These are phyloP conservation scores for Palaemon carinicauda DNA, from an alignment of 1,140 invertebrate species.

Conservation along the genomic window DNA sequence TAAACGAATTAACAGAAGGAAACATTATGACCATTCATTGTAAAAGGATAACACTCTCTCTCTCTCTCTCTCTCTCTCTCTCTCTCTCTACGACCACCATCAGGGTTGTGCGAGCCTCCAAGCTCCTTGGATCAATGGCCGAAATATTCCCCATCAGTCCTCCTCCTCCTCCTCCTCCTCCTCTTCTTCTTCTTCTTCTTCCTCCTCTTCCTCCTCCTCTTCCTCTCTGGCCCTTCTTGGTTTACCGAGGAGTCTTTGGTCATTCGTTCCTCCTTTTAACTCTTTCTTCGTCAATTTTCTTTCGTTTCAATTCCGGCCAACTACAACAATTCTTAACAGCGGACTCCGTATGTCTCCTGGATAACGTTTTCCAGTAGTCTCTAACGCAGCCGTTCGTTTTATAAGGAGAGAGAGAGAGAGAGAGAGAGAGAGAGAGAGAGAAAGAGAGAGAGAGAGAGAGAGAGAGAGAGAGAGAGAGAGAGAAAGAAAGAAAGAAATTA, in stretches of 20 bases:
- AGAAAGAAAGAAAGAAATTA: neutral
- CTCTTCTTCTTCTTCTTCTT: neutral
- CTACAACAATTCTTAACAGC: no score
- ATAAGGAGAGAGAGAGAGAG: neutral
- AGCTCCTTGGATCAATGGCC: neutral
- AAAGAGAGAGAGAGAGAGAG: neutral
- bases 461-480: slow-evolving; percentile 10
- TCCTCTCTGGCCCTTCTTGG: neutral
- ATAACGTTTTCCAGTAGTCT: no score
- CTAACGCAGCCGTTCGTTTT: no score
- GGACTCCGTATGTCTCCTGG: no score
- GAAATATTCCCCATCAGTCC: neutral
- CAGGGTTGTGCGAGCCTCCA: neutral
- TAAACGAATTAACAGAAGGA: no score
- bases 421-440: neutral
- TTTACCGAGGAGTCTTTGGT: neutral
- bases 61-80: neutral
- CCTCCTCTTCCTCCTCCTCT: neutral
- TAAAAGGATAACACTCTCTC: neutral
- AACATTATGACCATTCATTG: no score
- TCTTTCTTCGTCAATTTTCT: no score
- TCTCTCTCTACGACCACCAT: neutral
- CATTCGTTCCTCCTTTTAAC: no score
- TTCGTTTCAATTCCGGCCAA: no score
- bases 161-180: neutral